Evolutionary conservation across 2,888 invertebrate genomes (phyloP).

Genomic region (Danaus chrysippus): DNA sequence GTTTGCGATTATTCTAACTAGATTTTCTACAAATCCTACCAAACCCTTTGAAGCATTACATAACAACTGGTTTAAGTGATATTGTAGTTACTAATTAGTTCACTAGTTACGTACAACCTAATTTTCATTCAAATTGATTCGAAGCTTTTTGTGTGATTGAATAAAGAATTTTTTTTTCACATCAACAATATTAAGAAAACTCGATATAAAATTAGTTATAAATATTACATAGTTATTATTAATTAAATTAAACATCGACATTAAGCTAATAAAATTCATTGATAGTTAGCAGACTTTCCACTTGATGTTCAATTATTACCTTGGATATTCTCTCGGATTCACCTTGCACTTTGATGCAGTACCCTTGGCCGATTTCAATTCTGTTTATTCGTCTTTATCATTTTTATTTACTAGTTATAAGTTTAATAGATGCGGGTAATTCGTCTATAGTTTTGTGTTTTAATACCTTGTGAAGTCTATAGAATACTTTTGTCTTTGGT

Average conservation of each 20-base stretch:
- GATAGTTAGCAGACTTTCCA: conserved; percentile 29
- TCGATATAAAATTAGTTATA: no score
- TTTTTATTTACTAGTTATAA: conserved; percentile 37
- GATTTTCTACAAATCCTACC: no score
- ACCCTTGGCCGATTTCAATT: conserved; percentile 57
- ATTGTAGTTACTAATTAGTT: background rate
- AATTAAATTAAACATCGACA: background rate
- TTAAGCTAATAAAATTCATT: conserved; percentile 29
- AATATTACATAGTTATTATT: background rate
- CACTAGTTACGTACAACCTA: background rate
- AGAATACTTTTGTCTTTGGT: background rate
- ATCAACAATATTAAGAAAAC: no score
- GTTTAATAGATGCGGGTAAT: conserved; percentile 16
- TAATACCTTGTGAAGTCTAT: no score
- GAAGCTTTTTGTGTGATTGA: no score
- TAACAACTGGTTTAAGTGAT: background rate
- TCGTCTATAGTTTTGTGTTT: conserved; percentile 1
- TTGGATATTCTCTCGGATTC: conserved; percentile 23
- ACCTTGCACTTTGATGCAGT: conserved; percentile 38
- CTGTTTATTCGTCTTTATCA: conserved; percentile 46
- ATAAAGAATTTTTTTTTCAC: no score
- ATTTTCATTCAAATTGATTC: no score
- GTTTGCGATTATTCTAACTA: no score
- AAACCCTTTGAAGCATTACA: background rate
- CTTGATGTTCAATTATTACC: conserved; percentile 25